Conservation (phyloP, 2,113 vertebrate species). For the Dendropsophus ebraccatus region DNA sequence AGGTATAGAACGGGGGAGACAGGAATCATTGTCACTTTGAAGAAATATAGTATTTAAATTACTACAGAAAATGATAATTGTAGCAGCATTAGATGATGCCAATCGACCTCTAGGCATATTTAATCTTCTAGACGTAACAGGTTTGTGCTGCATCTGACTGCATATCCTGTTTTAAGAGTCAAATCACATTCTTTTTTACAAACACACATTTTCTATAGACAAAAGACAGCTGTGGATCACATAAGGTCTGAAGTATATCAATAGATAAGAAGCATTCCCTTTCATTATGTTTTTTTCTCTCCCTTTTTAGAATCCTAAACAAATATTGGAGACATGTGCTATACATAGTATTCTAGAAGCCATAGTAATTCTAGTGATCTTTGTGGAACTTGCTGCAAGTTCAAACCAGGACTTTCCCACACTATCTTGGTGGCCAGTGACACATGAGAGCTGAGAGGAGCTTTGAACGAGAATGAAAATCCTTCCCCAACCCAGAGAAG, state of each 20-base stretch:
- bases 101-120: neutral
- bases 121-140: neutral
- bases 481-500: conserved; percentile 11
- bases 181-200: conserved; percentile 33
- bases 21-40: too few relatives aligned
- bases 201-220: conserved; percentile 29
- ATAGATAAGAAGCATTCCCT: conserved; percentile 36
- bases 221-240: conserved; percentile 36
- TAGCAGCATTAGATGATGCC: too few relatives aligned
- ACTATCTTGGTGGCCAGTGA: conserved; percentile 35
- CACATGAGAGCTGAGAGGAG: conserved; percentile 5
- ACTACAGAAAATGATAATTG: too few relatives aligned
- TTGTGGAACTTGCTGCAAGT: conserved; percentile 30
- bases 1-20: too few relatives aligned
- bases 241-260: conserved; percentile 29
- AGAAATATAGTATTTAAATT: too few relatives aligned
- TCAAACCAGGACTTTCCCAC: conserved; percentile 54
- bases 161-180: neutral
- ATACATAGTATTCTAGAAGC: conserved; percentile 7
- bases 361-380: conserved; percentile 6
- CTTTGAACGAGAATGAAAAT: conserved; percentile 46
- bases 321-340: conserved; percentile 40
- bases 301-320: conserved; percentile 23
- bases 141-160: neutral
- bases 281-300: conserved; percentile 25